phyloP scores from a whole-genome alignment of 2,113 vertebrate genomes.

The Psephotus haematonotus region DNA sequence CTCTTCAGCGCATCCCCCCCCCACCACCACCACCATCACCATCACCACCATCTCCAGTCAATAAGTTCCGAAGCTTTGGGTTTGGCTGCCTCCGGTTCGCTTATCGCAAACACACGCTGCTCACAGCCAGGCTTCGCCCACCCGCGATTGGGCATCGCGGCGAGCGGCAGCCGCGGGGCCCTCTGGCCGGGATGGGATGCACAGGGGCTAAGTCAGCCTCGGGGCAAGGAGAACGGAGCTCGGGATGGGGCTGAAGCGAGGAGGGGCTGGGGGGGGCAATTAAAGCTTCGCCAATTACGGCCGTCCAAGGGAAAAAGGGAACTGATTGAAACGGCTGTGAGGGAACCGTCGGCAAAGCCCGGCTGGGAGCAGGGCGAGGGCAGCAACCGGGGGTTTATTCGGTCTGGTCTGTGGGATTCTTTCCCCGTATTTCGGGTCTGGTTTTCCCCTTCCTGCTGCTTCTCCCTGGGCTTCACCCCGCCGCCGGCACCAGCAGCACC shows the following conservation, averaged over 20 bases:
- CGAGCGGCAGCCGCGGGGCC: not conserved
- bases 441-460: not conserved
- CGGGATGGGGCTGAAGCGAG: not conserved
- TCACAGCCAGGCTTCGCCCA: not conserved
- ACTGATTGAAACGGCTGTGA: not conserved
- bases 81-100: not conserved
- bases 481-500: not conserved
- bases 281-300: not conserved
- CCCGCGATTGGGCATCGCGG: not conserved
- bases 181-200: not conserved
- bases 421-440: not conserved
- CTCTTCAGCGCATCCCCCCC: not conserved
- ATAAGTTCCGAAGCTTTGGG: not conserved
- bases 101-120: not conserved
- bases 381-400: not conserved
- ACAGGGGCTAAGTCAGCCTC: not conserved
- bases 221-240: not conserved
- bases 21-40: too few relatives aligned
- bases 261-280: not conserved
- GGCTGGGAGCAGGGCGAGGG: not conserved
- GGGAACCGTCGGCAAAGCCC: not conserved
- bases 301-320: rapidly evolving
- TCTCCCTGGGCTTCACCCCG: not conserved
- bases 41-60: not conserved
- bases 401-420: not conserved